Conservation (phyloP, 2,888 invertebrate species). For the Plebejus argus region DNA sequence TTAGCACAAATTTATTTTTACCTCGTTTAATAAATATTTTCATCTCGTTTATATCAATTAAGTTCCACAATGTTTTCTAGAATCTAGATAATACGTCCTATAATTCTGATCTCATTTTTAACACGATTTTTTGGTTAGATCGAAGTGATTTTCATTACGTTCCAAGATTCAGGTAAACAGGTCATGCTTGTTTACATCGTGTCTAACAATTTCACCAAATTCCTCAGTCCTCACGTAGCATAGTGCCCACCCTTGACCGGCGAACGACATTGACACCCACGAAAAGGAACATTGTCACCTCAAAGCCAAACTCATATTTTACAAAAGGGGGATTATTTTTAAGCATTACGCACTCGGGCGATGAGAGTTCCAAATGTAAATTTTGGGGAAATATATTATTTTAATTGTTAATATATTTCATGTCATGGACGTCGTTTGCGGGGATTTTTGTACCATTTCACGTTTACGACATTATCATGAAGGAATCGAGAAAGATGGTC, state of each 20-base stretch:
- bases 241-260: slow-evolving; percentile 27
- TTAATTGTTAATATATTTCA: background rate
- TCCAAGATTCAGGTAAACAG: background rate
- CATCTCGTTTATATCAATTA: background rate
- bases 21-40: background rate
- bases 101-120: background rate
- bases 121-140: too few species aligned
- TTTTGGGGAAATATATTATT: background rate
- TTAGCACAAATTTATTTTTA: background rate
- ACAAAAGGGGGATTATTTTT: slow-evolving; percentile 29
- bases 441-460: background rate
- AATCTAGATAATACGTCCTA: background rate
- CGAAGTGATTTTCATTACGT: background rate
- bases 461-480: too few species aligned
- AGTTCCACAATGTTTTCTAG: background rate
- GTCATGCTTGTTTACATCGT: background rate
- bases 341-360: slow-evolving; percentile 18
- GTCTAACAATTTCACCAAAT: background rate
- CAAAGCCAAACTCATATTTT: slow-evolving; percentile 19
- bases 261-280: slow-evolving; percentile 30
- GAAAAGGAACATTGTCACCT: slow-evolving; percentile 5
- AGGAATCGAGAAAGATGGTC: too few species aligned
- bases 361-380: background rate
- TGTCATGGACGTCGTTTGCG: background rate
- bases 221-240: background rate